Base-by-base conservation (phyloP, 2,797 vertebrate genomes). In the Thalassophryne amazonica region DNA sequence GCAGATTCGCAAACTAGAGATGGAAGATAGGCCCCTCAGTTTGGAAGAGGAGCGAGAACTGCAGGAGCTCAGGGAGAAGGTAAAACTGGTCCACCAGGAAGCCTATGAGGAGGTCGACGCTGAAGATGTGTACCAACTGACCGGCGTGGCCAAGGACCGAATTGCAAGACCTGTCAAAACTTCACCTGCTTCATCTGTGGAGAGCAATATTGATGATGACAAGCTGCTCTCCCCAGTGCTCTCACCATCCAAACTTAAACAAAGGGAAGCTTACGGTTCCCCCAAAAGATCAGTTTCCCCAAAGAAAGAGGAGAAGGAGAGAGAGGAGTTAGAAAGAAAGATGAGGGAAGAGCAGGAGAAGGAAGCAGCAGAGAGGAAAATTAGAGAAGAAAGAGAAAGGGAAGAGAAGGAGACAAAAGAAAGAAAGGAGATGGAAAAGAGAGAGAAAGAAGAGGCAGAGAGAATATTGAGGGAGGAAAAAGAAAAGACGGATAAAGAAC, bases 41-140 rank as follows among this genome's bases (percentile, higher is more conserved):
- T 13, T 91, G 66, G 91, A 91, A 40, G 91, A 92, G 53, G 91
- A 91, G 37, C 68, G 91, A 21, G 91, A 93, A 52, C 80, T 93
- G 27, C 89, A 80, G 60, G 97, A 98, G 80, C 89, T 98, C 37
- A 90, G 97, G 33, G 97, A 99, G 74, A 99, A 99, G 64, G 95
- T 97, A 20, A 93, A 92, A 50, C 78, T 99, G 61, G 97, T 99
- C 30, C 97, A 99, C 69, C 97, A 99, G 81, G 97, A 99, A 75
- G 97, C 97, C 12, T 93, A 93, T 11, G 91, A 93, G 53, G 91
- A 93, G 58, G 90, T 98, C 15, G 97, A 99, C 77, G 97, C 97
- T 19, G 97, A 99, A 69, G 97, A 99, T 56, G 96, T 94, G 11
- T 99, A 98, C 1, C 95, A 99, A 76, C 77, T 92, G 27, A 92